Evolutionary conservation across 64 coral and sea anemone genomes (phyloP).

Genomic region (Stichodactyla mertensii): DNA sequence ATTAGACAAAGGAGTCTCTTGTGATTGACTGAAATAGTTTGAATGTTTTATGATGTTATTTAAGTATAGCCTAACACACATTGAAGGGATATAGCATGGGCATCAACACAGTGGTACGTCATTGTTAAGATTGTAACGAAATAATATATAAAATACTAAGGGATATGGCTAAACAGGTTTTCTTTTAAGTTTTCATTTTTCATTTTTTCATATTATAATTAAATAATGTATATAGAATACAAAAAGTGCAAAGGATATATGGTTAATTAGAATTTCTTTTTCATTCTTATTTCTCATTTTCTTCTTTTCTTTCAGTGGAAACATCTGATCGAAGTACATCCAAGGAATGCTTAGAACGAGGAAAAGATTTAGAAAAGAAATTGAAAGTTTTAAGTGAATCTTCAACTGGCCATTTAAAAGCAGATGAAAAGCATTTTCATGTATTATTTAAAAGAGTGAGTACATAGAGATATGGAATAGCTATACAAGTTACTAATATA

Average conservation of each 20-base stretch:
- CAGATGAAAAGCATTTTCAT: conserved; percentile 24
- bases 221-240: neutral
- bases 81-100: neutral
- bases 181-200: neutral
- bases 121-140: neutral
- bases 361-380: conserved; percentile 40
- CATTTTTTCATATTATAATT: neutral
- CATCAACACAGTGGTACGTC: neutral
- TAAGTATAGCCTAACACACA: neutral
- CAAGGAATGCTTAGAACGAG: conserved; percentile 29
- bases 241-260: neutral
- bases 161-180: neutral
- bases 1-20: neutral
- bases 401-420: neutral
- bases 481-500: neutral
- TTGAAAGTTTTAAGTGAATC: conserved; percentile 17
- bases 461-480: neutral
- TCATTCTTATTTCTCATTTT: neutral
- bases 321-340: conserved; percentile 59
- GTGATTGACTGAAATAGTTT: neutral
- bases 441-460: conserved; percentile 42
- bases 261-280: neutral
- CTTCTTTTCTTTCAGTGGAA: conserved; percentile 32
- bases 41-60: neutral
- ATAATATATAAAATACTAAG: neutral